These are phyloP conservation scores for Lycorma delicatula DNA, from an alignment of 1,140 invertebrate species.

Conservation along the genomic window DNA sequence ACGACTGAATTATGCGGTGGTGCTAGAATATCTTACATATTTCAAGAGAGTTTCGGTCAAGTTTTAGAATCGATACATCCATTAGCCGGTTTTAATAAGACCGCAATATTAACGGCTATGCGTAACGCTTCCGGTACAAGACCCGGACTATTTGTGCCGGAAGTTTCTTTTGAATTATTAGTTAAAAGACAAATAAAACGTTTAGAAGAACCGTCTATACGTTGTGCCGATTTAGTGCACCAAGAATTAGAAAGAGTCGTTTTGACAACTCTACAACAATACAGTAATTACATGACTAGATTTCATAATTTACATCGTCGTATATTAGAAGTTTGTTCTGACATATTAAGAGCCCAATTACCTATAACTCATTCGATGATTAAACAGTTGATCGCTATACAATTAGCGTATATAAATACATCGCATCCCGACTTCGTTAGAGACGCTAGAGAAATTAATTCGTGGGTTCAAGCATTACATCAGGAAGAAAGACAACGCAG, in stretches of 20 bases:
- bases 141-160: conserved; percentile 63
- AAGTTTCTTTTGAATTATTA: conserved; percentile 61
- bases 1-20: conserved; percentile 63
- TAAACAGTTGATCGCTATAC: conserved; percentile 54
- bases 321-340: conserved; percentile 59
- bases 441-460: not conserved
- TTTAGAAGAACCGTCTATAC: conserved; percentile 56
- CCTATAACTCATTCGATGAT: conserved; percentile 56
- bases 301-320: conserved; percentile 60
- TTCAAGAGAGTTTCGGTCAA: conserved; percentile 58
- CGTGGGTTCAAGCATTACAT: not conserved
- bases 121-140: conserved; percentile 60
- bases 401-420: conserved; percentile 64
- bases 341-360: conserved; percentile 47
- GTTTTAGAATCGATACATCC: conserved; percentile 55
- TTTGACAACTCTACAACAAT: conserved; percentile 33
- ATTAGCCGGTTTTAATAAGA: conserved; percentile 47
- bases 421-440: conserved; percentile 52
- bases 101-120: conserved; percentile 61
- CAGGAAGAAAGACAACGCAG: not conserved
- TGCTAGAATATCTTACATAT: conserved; percentile 64
- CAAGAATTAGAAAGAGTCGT: conserved; percentile 67
- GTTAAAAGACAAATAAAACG: conserved; percentile 63
- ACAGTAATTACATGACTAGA: too few relatives aligned
- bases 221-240: conserved; percentile 63